These are phyloP conservation scores for Pterocles burchelli DNA, from an alignment of 2,113 vertebrate genomes.

Conservation along the genomic window DNA sequence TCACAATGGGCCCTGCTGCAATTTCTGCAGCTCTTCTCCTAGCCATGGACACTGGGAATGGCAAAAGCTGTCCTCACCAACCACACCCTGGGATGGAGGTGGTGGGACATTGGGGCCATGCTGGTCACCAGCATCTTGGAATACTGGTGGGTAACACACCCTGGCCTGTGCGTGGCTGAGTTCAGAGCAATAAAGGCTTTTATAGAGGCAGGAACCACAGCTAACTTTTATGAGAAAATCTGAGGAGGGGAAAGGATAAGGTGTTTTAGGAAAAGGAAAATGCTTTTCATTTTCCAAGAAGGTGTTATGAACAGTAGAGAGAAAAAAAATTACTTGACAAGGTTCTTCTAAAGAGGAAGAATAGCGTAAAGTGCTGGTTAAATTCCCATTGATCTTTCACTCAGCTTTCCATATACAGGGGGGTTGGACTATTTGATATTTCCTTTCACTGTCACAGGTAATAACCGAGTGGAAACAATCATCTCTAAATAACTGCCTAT, in stretches of 20 bases:
- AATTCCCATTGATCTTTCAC: slow-evolving; percentile 66
- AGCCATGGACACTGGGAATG: rapidly evolving
- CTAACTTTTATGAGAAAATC: neutral
- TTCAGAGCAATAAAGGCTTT: neutral
- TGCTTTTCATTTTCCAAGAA: slow-evolving; percentile 44
- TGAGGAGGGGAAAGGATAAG: neutral
- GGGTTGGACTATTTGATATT: slow-evolving; percentile 59
- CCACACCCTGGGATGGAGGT: neutral
- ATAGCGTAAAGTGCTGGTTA: slow-evolving; percentile 61
- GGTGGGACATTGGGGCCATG: rapidly evolving
- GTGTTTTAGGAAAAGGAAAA: neutral
- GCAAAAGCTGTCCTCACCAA: neutral
- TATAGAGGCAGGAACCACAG: neutral
- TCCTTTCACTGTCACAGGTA: slow-evolving; percentile 64
- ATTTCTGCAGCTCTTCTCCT: rapidly evolving
- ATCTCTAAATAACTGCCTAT: slow-evolving; percentile 71
- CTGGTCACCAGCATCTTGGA: neutral
- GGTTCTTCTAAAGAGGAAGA: slow-evolving; percentile 49
- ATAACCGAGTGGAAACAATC: slow-evolving; percentile 70
- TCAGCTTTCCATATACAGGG: slow-evolving; percentile 39
- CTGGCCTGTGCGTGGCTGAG: neutral
- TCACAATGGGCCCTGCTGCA: neutral
- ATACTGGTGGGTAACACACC: rapidly evolving
- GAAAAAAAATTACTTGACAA: slow-evolving; percentile 41
- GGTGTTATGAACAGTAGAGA: slow-evolving; percentile 37